phyloP scores from a whole-genome alignment of 2,797 vertebrate species.

The Glossophaga mutica region DNA sequence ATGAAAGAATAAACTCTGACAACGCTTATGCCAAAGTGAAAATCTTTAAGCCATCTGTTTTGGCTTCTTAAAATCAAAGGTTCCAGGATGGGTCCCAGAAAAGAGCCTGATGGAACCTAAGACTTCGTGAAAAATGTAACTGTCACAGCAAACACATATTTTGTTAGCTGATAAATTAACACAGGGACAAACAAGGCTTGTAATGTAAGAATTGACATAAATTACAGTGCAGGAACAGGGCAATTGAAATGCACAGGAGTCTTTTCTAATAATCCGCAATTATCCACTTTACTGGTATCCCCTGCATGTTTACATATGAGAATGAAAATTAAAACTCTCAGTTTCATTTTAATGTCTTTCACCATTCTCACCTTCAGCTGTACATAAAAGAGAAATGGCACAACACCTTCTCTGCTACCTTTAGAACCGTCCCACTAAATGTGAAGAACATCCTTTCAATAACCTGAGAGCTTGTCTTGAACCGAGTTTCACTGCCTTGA shows the following conservation, averaged over 20 bases:
- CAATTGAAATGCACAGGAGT: background rate
- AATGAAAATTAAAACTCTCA: constrained; percentile 18
- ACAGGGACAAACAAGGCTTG: constrained; percentile 5
- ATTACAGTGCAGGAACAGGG: background rate
- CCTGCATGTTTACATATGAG: background rate
- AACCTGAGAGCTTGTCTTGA: background rate
- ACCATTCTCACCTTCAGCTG: background rate
- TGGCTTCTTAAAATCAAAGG: background rate
- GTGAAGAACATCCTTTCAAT: background rate
- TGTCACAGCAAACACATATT: background rate
- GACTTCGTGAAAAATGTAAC: background rate
- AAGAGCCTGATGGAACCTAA: background rate
- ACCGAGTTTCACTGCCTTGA: background rate
- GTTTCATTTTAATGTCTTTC: background rate
- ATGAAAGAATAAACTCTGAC: background rate
- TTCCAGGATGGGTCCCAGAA: background rate
- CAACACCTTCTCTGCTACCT: background rate
- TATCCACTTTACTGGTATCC: constrained; percentile 1
- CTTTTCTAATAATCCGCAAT: constrained; percentile 20
- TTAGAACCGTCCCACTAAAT: background rate
- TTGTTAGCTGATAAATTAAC: constrained; percentile 16
- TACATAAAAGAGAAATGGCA: background rate
- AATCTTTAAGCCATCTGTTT: background rate
- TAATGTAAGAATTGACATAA: constrained; percentile 30
- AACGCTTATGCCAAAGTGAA: background rate